A percentile compares a stretch with the other conserved stretches of the same genome.
Evolutionary conservation across 2,113 vertebrate species (phyloP).

Genomic region (Calyptomena viridis): DNA sequence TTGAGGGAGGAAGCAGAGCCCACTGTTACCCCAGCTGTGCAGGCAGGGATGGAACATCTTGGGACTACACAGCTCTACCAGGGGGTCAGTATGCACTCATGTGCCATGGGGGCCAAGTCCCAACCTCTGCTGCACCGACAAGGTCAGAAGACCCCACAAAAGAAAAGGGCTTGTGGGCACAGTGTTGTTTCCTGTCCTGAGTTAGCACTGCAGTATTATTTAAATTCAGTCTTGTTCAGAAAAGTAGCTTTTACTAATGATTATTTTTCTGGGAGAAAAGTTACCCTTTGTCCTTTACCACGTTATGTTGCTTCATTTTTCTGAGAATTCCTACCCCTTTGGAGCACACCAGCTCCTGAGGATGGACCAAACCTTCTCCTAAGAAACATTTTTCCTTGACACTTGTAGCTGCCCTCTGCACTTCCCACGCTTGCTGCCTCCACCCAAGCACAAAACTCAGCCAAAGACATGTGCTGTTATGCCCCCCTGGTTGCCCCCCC

Average conservation of each 20-base stretch:
- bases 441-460: background rate
- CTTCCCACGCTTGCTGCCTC: accelerated
- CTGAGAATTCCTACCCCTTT: background rate
- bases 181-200: background rate
- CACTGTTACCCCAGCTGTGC: background rate
- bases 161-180: accelerated
- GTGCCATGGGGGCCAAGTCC: accelerated
- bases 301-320: background rate
- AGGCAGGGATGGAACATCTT: background rate
- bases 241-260: background rate
- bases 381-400: background rate
- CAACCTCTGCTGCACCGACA: background rate
- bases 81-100: accelerated
- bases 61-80: background rate
- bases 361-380: background rate
- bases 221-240: background rate
- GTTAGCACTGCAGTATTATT: background rate
- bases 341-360: background rate
- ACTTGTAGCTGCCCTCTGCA: background rate
- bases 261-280: background rate
- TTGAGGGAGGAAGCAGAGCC: accelerated
- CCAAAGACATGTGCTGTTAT: background rate
- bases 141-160: background rate
- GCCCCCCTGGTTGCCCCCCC: background rate
- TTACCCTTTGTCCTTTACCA: background rate